Percentiles rank a stretch among this genome's conserved stretches.
Evolutionary conservation across 2,113 vertebrate genomes (phyloP).

Genomic region (Kryptolebias marmoratus): DNA sequence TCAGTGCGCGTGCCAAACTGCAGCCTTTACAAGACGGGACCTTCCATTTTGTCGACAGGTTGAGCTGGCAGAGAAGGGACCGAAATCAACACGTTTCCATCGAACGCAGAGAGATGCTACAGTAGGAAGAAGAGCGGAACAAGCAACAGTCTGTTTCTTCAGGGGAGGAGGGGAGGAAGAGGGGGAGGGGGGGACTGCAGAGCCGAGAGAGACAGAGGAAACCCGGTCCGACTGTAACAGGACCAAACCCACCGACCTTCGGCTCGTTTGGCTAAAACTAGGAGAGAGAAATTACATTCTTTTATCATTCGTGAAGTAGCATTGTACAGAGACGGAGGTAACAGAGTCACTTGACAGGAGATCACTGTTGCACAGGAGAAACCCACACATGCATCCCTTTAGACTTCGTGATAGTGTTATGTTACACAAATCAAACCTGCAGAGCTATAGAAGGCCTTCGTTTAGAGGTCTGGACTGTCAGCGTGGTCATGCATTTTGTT

Average conservation of each 20-base stretch:
- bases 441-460: slow-evolving; percentile 69
- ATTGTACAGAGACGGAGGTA: slow-evolving; percentile 65
- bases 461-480: slow-evolving; percentile 65
- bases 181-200: neutral
- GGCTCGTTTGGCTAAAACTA: slow-evolving; percentile 52
- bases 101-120: slow-evolving; percentile 55
- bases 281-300: slow-evolving; percentile 76
- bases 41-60: slow-evolving; percentile 12
- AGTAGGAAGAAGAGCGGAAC: slow-evolving; percentile 28
- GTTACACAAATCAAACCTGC: slow-evolving; percentile 70
- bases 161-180: neutral
- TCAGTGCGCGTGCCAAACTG: slow-evolving; percentile 49
- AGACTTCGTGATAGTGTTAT: slow-evolving; percentile 61
- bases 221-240: slow-evolving; percentile 3
- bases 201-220: slow-evolving; percentile 4
- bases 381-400: slow-evolving; percentile 72
- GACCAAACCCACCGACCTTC: slow-evolving; percentile 20
- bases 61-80: slow-evolving; percentile 7
- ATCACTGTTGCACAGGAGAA: slow-evolving; percentile 59
- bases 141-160: slow-evolving; percentile 50
- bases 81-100: slow-evolving; percentile 10
- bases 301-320: slow-evolving; percentile 69
- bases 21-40: slow-evolving; percentile 22
- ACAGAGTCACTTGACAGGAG: slow-evolving; percentile 60
- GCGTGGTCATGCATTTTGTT: slow-evolving; percentile 76